Base-by-base conservation (phyloP, 2,113 vertebrate species). In the Dicentrarchus labrax region DNA sequence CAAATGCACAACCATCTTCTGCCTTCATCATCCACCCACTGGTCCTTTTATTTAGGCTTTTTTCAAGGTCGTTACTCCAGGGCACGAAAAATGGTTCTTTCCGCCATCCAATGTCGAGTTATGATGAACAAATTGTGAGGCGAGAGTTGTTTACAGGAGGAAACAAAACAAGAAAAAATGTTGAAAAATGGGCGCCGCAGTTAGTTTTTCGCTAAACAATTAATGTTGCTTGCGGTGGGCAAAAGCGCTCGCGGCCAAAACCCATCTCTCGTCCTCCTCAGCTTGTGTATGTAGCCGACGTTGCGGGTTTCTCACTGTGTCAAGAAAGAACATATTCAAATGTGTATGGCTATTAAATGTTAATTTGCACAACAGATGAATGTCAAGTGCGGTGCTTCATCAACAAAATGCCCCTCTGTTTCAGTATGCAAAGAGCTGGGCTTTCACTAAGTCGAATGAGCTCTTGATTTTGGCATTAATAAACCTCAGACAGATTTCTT, bases 311-410 rank as follows among this genome's bases (percentile, higher is more conserved):
- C 88, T 88, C 82, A 85, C 83, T 89, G 88, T 78, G 89, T 93
- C 86, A 93, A 81, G 81, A 92, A 86, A 72, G 80, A 93, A 88
- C 85, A 92, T 89, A 94, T 93, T 94, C 88, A 93, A 91, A 94
- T 93, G 87, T 83, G 91, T 84, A 77, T 89, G 88, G 90, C 89
- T 93, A 93, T 94, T 93, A 95, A 94, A 93, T 91, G 89, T 92
- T 94, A 91, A 93, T 94, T 94, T 94, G 87, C 92, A 90, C 88
- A 93, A 91, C 87, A 92, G 89, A 93, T 93, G 90, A 93, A 90
- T 78, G 88, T 83, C 85, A 93, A 92, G 86, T 89, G 82, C 60
- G 62, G 86, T 71, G 67, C 84, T 93, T 93, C 88, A 91, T 93
- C 92, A 93, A 91, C 78, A 79, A 86, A 93, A 92, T 93, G 89